Base-by-base conservation (phyloP, 2,888 invertebrate species). In the Chymomyza procnemis region DNA sequence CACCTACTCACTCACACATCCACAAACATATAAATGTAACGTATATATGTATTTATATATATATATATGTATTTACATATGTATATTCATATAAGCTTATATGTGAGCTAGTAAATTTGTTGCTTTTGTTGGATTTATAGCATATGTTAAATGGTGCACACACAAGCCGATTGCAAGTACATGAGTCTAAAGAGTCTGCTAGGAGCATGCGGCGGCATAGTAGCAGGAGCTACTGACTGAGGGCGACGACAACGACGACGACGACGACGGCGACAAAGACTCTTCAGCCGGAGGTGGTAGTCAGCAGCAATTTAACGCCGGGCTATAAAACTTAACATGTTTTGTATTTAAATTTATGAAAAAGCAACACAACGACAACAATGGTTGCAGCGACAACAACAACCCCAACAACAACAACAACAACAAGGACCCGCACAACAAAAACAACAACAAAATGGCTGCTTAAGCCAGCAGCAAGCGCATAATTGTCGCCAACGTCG, bases 251-350 rank as follows among this genome's bases (percentile, higher is more conserved):
- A n/a, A n/a, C n/a, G n/a, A n/a, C n/a, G n/a, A n/a, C n/a, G n/a
- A n/a, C n/a, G n/a, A n/a, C n/a, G 26, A 8, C 1, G 26, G 34
- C 1, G 34, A 6, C 1, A 8, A 8, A 8, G 34, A 8, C 5
- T 9, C 34, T 41, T 9, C 34, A 41, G 34, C 2, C 34, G 6
- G 34, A 41, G 34, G 34, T 41, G 34, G 34, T 41, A 41, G 34
- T 41, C 9, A 9, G 34, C 34, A 50, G 69, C 73, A 69, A 73
- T 69, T 73, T 69, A 73, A 73, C 66, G 74, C 71, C 73, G 66
- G 83, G 85, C 85, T 73, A 81, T 81, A 78, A 81, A 81, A 83
- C 85, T 83, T 85, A 81, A 81, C 85, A 81, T 83, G 81, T 85
- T 81, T 85, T 78, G 85, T 80, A 81, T 81, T 81, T 81, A 81